phyloP scores from a whole-genome alignment of 2,113 vertebrate species.

The Xenopus laevis region DNA sequence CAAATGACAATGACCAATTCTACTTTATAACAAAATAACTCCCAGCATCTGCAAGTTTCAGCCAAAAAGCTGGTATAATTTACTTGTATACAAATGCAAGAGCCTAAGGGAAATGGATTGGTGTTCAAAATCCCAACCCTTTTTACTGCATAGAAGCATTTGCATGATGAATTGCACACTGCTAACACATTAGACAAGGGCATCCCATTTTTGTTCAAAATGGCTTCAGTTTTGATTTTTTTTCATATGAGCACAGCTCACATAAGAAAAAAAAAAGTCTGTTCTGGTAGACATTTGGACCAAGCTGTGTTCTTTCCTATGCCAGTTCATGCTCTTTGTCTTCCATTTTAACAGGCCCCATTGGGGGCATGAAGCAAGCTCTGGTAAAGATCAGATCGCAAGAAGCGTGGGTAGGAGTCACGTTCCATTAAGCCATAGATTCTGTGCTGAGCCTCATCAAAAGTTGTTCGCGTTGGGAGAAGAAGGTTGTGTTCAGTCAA shows the following conservation, averaged over 20 bases:
- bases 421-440: slow-evolving; percentile 98
- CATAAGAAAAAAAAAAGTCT: neutral
- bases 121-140: slow-evolving; percentile 20
- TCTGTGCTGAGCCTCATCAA: slow-evolving; percentile 90
- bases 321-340: neutral
- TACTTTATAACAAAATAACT: neutral
- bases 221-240: slow-evolving; percentile 3
- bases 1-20: neutral
- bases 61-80: neutral
- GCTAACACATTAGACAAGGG: slow-evolving; percentile 4
- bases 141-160: slow-evolving; percentile 33
- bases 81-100: neutral
- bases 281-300: neutral
- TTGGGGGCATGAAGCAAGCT: slow-evolving; percentile 37
- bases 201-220: slow-evolving; percentile 32
- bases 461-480: slow-evolving; percentile 83
- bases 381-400: slow-evolving; percentile 89
- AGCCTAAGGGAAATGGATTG: neutral
- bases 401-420: slow-evolving; percentile 95
- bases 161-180: slow-evolving; percentile 4
- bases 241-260: slow-evolving; percentile 1
- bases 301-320: neutral
- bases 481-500: slow-evolving; percentile 96
- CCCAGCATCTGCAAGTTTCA: neutral
- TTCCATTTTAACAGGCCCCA: slow-evolving; percentile 21